These are phyloP conservation scores for Sebastes taczanowskii DNA, from an alignment of 2,797 vertebrate species.

Conservation along the genomic window DNA sequence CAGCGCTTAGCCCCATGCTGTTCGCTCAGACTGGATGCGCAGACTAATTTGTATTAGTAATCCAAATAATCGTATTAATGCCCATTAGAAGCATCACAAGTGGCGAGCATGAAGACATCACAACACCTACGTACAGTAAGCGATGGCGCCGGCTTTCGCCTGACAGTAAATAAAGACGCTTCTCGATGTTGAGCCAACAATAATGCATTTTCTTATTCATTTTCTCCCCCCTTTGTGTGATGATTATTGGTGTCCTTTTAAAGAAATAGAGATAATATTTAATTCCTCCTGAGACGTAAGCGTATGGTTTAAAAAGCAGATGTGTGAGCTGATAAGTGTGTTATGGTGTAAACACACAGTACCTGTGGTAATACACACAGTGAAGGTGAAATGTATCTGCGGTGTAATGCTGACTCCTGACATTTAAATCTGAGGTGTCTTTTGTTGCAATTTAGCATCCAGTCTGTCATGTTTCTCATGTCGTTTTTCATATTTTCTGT, in stretches of 20 bases:
- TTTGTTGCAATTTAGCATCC: slow-evolving; percentile 28
- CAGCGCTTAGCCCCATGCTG: slow-evolving; percentile 67
- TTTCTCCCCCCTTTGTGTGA: slow-evolving; percentile 24
- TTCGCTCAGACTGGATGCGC: slow-evolving; percentile 67
- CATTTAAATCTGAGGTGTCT: slow-evolving; percentile 39
- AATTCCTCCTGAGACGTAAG: slow-evolving; percentile 4
- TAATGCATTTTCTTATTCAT: slow-evolving; percentile 26
- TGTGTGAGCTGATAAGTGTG: slow-evolving; percentile 26
- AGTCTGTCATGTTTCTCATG: slow-evolving; percentile 31
- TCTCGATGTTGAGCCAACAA: slow-evolving; percentile 47
- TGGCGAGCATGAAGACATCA: slow-evolving; percentile 82
- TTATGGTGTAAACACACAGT: slow-evolving; percentile 11
- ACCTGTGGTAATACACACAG: slow-evolving; percentile 31
- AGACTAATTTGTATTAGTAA: slow-evolving; percentile 85
- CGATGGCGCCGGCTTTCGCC: slow-evolving; percentile 33
- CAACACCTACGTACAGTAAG: slow-evolving; percentile 78
- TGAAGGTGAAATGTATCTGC: slow-evolving; percentile 36
- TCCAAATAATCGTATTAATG: slow-evolving; percentile 87
- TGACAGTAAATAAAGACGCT: slow-evolving; percentile 58
- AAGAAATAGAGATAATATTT: neutral
- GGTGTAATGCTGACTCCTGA: slow-evolving; percentile 40
- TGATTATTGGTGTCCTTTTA: slow-evolving; percentile 40
- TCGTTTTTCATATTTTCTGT: slow-evolving; percentile 52
- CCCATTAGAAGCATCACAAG: slow-evolving; percentile 80
- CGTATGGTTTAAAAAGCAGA: slow-evolving; percentile 9